Conservation (phyloP, 2,888 invertebrate genomes). For the Drosophila macrothrix region DNA sequence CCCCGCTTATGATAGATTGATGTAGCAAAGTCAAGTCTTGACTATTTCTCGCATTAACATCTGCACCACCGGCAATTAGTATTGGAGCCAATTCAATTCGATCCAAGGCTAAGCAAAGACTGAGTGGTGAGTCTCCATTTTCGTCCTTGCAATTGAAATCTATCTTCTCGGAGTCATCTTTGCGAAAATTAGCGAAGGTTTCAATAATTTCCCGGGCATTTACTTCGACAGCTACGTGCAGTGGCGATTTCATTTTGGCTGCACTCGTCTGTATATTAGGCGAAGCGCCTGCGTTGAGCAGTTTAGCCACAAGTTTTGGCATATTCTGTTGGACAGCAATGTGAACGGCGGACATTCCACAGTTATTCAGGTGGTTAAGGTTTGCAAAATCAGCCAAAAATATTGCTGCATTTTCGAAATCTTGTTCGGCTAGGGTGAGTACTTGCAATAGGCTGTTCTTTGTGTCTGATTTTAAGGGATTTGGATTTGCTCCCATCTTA, state of each 20-base stretch:
- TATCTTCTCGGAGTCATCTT: conserved; percentile 79
- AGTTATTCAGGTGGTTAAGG: conserved; percentile 90
- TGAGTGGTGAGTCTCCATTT: conserved; percentile 93
- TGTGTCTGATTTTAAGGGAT: conserved; percentile 89
- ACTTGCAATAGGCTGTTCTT: conserved; percentile 93
- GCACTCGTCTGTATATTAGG: conserved; percentile 90
- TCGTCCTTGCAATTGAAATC: conserved; percentile 93
- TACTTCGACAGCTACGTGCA: conserved; percentile 92
- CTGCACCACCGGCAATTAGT: conserved; percentile 91
- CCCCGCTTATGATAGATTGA: conserved; percentile 93
- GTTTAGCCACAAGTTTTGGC: conserved; percentile 88
- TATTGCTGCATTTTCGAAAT: conserved; percentile 89
- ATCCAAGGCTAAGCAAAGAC: conserved; percentile 89
- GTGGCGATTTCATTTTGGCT: conserved; percentile 89
- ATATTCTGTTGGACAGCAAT: conserved; percentile 91
- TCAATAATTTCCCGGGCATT: conserved; percentile 89
- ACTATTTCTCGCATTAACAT: conserved; percentile 93
- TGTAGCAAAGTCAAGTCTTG: conserved; percentile 93
- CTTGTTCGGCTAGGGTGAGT: conserved; percentile 87
- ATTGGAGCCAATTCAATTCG: conserved; percentile 88
- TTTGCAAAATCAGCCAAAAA: conserved; percentile 91
- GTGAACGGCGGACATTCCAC: conserved; percentile 92
- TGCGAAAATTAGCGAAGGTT: conserved; percentile 88
- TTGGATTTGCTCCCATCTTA: conserved; percentile 89
- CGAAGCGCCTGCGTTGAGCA: conserved; percentile 90